A percentile compares a stretch with the other conserved stretches of the same genome.
These are phyloP conservation scores for Dromius quadrimaculatus DNA, from an alignment of 2,888 invertebrate species.

Conservation along the genomic window DNA sequence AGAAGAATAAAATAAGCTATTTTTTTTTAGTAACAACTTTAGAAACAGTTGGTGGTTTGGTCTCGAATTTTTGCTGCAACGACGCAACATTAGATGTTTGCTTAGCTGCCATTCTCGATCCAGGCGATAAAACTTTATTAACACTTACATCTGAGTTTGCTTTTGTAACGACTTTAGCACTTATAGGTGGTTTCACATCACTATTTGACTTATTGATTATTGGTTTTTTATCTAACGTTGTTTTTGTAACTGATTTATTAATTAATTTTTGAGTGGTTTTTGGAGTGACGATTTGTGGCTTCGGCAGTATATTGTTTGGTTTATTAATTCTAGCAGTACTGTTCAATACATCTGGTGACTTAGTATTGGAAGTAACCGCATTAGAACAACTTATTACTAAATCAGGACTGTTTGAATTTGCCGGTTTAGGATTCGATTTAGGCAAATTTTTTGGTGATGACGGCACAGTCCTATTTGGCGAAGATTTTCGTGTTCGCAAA, in stretches of 20 bases:
- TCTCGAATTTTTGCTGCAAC: constrained; percentile 84
- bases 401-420: constrained; percentile 76
- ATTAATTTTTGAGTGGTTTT: constrained; percentile 68
- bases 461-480: constrained; percentile 63
- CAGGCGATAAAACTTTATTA: constrained; percentile 61
- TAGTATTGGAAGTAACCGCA: constrained; percentile 68
- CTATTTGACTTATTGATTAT: constrained; percentile 54
- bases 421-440: constrained; percentile 63
- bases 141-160: constrained; percentile 40
- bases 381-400: constrained; percentile 78
- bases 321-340: constrained; percentile 59
- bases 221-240: constrained; percentile 60
- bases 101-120: constrained; percentile 68
- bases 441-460: constrained; percentile 65
- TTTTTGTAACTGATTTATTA: constrained; percentile 65
- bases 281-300: constrained; percentile 64
- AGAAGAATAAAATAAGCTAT: constrained; percentile 33
- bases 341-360: constrained; percentile 75
- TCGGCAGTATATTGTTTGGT: constrained; percentile 58
- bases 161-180: constrained; percentile 53
- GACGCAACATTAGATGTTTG: constrained; percentile 80
- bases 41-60: constrained; percentile 59
- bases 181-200: constrained; percentile 55
- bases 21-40: constrained; percentile 50
- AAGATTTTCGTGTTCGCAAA: constrained; percentile 65